Percentiles rank a stretch among this genome's conserved stretches.
phyloP scores from a whole-genome alignment of 2,113 vertebrate genomes.

The Brachypodius melanocephalos region DNA sequence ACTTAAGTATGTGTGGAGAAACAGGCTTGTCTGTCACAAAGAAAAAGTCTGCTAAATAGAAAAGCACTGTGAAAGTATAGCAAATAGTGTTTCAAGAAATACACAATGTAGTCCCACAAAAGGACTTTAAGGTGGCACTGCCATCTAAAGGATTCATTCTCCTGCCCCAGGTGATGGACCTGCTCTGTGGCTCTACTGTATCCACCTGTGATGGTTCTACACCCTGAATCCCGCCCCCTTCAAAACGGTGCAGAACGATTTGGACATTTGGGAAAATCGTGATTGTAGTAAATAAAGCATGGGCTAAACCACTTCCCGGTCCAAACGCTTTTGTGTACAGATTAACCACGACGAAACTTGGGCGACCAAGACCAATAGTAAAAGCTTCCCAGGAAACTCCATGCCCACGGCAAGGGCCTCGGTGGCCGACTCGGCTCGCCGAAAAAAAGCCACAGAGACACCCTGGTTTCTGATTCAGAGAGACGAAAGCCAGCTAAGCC shows the following conservation, averaged over 20 bases:
- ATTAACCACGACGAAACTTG: neutral
- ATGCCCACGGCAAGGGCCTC: rapidly evolving
- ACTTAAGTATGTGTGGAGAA: rapidly evolving
- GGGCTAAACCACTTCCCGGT: neutral
- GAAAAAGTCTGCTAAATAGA: neutral
- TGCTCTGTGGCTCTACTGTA: neutral
- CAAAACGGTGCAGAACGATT: neutral
- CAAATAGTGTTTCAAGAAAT: neutral
- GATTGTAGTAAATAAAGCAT: neutral
- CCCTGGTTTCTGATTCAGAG: rapidly evolving
- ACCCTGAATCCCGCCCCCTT: neutral
- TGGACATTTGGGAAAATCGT: rapidly evolving
- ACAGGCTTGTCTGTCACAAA: neutral
- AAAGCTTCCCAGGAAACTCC: neutral
- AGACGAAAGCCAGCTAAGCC: rapidly evolving
- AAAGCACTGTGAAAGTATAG: rapidly evolving
- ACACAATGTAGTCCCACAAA: rapidly evolving
- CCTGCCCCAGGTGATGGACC: neutral
- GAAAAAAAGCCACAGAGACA: neutral
- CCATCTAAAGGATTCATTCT: neutral
- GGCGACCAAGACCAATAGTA: rapidly evolving
- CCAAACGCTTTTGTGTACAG: rapidly evolving
- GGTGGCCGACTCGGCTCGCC: neutral
- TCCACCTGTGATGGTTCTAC: no score
- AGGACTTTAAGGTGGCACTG: neutral